Percentiles rank a stretch among this genome's conserved stretches.
phyloP scores from a whole-genome alignment of 2,113 vertebrate species.

The Ceyx margarethae region DNA sequence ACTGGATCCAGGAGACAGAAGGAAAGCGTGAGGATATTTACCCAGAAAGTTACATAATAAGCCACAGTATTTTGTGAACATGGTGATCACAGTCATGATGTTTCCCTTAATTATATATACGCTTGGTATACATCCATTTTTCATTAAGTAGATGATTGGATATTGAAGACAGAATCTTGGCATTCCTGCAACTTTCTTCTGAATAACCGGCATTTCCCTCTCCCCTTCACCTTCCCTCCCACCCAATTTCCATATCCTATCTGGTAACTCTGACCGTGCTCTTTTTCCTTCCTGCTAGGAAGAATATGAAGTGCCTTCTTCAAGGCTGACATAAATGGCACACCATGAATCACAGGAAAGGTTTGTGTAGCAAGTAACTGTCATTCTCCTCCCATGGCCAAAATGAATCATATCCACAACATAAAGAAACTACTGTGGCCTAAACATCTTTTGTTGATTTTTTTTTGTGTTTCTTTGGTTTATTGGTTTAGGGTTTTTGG shows the following conservation, averaged over 20 bases:
- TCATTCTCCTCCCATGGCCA: slow-evolving; percentile 47
- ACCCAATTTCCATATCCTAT: slow-evolving; percentile 28
- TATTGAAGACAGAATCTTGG: slow-evolving; percentile 17
- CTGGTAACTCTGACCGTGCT: not conserved
- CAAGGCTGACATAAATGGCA: slow-evolving; percentile 48
- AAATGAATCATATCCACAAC: slow-evolving; percentile 49
- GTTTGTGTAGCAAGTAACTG: slow-evolving; percentile 60
- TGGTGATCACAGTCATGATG: not conserved
- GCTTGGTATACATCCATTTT: slow-evolving; percentile 31
- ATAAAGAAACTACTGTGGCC: slow-evolving; percentile 33
- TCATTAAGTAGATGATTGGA: slow-evolving; percentile 35
- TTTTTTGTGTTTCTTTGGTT: too few species aligned
- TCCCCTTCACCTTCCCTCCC: slow-evolving; percentile 15
- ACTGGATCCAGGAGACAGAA: not conserved
- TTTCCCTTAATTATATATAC: slow-evolving; percentile 32
- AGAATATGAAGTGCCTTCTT: slow-evolving; percentile 43
- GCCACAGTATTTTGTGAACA: slow-evolving; percentile 9
- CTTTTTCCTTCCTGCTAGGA: slow-evolving; percentile 38
- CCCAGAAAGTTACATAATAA: slow-evolving; percentile 14
- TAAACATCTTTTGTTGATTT: not conserved
- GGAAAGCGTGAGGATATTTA: slow-evolving; percentile 1
- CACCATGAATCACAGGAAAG: slow-evolving; percentile 66
- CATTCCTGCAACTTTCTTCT: not conserved
- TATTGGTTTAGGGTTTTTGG: too few species aligned
- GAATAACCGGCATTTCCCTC: slow-evolving; percentile 24